Evolutionary conservation across 1,140 invertebrate genomes (phyloP), one percentile per base, ranked within the genome.

Genomic region (Eupeodes corollae): DNA sequence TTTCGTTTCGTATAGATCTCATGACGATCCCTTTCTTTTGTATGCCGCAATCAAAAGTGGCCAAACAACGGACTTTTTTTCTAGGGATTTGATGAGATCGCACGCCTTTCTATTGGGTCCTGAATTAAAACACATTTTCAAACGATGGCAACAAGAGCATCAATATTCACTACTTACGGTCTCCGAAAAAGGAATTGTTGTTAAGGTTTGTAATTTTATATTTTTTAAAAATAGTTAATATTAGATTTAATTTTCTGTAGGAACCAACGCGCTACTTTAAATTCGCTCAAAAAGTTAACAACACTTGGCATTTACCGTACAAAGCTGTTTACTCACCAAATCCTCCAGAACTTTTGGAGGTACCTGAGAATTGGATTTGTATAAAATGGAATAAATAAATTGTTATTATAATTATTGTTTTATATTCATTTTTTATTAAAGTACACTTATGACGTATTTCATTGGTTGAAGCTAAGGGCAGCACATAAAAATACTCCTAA

Each of bases 11-110:
- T n/a, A n/a, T 63, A 85, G 82, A 39, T 82, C 85, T 1, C 71
- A 82, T 32, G 90, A 93, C 72, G 88, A 92, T 72, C 79, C 83
- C 1, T 91, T 82, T 61, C 60, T 88, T 43, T 67, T 93, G 19
- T 88, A 88, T 62, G 85, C 87, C 11, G 78, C 87, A 5, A 63
- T 91, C 39, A 59, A 75, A 45, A 85, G 80, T 66, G 84, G 85
- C 12, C 61, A 72, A 8, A 60, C 80, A 9, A 80, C 84, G 3
- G 76, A 79, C 49, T 77, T 91, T 58, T 71, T 91, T 1, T 83
- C 84, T 0, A 70, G 75, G 13, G 89, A 92, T 69, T 70, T 87
- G 13, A 80, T 92, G 74, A 70, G 87, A 40, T 72, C 82, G 40
- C 84, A 91, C 59, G 72, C 73, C 44, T 79, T 74, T 61, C 48